Percentiles rank a stretch among this genome's conserved stretches.
Evolutionary conservation across 1,140 invertebrate genomes (phyloP).

Genomic region (Aricia agestis): DNA sequence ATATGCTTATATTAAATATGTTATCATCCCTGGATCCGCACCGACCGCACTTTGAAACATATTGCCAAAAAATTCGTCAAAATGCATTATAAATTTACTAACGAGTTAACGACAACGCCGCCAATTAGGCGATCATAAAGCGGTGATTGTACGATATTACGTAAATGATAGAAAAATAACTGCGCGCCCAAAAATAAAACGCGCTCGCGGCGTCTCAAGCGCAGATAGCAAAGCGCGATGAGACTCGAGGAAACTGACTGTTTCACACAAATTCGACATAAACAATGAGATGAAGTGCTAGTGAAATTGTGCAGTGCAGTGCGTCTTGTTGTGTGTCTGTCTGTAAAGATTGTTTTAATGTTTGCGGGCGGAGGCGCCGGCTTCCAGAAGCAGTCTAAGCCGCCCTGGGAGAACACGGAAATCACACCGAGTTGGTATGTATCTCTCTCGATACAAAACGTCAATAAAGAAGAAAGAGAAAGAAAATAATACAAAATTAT

Average conservation of each 20-base stretch:
- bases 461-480: too few species aligned
- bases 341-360: slow-evolving; percentile 32
- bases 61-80: background rate
- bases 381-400: slow-evolving; percentile 65
- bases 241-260: slow-evolving; percentile 50
- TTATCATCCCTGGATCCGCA: too few species aligned
- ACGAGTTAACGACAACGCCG: slow-evolving; percentile 26
- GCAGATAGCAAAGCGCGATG: slow-evolving; percentile 36
- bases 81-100: background rate
- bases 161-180: slow-evolving; percentile 54
- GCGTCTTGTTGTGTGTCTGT: background rate
- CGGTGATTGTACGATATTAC: slow-evolving; percentile 51
- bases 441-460: too few species aligned
- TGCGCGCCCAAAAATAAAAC: slow-evolving; percentile 63
- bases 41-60: too few species aligned
- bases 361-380: slow-evolving; percentile 63
- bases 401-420: slow-evolving; percentile 60
- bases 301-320: background rate
- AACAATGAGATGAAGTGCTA: background rate
- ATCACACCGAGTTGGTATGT: slow-evolving; percentile 53
- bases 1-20: too few species aligned
- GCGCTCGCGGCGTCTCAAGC: slow-evolving; percentile 42
- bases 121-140: slow-evolving; percentile 41
- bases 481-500: too few species aligned
- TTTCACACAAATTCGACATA: slow-evolving; percentile 41